Conservation (phyloP, 1,140 invertebrate species). For the Palaemon carinicauda region DNA sequence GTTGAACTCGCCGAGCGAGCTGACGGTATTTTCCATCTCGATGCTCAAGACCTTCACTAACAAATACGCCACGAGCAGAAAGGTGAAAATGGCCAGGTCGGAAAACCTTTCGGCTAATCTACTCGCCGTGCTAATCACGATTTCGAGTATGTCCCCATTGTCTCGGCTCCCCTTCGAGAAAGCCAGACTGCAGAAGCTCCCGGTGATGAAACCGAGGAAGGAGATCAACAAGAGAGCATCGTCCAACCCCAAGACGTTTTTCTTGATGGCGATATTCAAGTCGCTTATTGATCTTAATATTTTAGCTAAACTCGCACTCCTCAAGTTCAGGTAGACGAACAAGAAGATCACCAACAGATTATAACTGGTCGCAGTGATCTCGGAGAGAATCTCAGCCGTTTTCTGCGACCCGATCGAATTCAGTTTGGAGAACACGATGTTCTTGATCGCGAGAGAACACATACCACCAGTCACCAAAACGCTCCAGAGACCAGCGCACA, state of each 20-base stretch:
- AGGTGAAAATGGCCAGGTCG: slow-evolving; percentile 8
- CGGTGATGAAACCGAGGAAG: not conserved
- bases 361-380: slow-evolving; percentile 17
- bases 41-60: slow-evolving; percentile 24
- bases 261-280: not conserved
- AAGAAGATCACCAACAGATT: not conserved
- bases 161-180: too few relatives aligned
- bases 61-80: slow-evolving; percentile 7
- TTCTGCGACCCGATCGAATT: not conserved
- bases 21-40: slow-evolving; percentile 25
- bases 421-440: not conserved
- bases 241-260: not conserved
- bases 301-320: not conserved
- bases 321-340: slow-evolving; percentile 7
- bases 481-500: not conserved
- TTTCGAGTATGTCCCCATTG: too few relatives aligned
- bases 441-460: not conserved
- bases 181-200: not conserved
- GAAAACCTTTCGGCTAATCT: not conserved
- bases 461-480: not conserved
- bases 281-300: not conserved
- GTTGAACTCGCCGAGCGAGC: not conserved
- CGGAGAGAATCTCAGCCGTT: not conserved
- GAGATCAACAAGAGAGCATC: not conserved
- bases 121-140: not conserved